Base-by-base conservation (phyloP, 2,797 vertebrate species). In the Hypotaenidia okinawae region DNA sequence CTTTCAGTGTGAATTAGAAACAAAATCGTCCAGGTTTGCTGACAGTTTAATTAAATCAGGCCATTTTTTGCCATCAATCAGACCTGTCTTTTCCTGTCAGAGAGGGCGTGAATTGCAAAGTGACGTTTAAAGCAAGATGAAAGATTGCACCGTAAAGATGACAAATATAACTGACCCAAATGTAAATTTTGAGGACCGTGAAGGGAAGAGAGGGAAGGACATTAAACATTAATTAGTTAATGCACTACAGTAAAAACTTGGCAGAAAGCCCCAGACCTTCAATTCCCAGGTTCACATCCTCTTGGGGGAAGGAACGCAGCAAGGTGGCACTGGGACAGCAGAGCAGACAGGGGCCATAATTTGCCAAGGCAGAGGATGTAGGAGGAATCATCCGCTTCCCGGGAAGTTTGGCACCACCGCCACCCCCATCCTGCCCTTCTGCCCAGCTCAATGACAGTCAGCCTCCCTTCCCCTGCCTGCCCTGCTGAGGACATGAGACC, bases 11-110 rank as follows among this genome's bases (percentile, higher is more conserved):
- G 93, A 95, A 94, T 97, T 96, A 97, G 91, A 73, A 89, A 72
- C 62, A 64, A 94, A 84, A 74, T n/a, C 21, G 35, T 77, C 92
- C 68, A 67, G 49, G 82, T 91, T 96, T 94, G 88, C 95, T 97
- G 96, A 97, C 92, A 97, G 92, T 97, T 98, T 97, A 97, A 98
- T 97, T 98, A 97, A 96, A 97, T 96, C 93, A 82, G 88, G 57
- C 75, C 68, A 43, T 67, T 96, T 96, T 92, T 92, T 95, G 69
- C 87, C 93, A 96, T 97, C 94, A 95, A n/a, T 93, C 93, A 95
- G 84, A 47, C 43, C 72, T 69, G 73, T 93, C 95, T 73, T 11
- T 92, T 51, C 91, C 82, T 90, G 73, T 84, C 79, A 87, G 64
- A 94, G 84, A 81, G 80, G 84, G 86, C 23, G 23, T 90, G 93